Evolutionary conservation across 2,113 vertebrate genomes (phyloP).

Genomic region (Anser cygnoides): DNA sequence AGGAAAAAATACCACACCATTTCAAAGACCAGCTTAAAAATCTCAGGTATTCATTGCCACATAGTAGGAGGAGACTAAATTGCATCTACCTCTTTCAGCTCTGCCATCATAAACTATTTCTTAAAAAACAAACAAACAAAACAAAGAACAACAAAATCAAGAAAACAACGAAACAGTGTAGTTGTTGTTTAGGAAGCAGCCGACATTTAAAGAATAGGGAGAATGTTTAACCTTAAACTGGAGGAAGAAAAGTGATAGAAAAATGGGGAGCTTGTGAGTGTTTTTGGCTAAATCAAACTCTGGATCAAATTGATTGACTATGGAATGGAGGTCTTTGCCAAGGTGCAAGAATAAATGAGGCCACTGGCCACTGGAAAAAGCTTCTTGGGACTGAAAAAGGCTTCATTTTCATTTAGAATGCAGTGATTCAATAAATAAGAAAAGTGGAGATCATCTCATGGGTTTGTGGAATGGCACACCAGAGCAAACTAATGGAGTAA

Average conservation of each 20-base stretch:
- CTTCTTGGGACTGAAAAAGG: not conserved
- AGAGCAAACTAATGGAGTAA: rapidly evolving
- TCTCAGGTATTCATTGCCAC: not conserved
- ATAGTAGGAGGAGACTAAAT: not conserved
- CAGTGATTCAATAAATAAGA: not conserved
- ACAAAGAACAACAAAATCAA: not conserved
- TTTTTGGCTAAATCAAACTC: not conserved
- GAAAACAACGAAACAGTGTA: not conserved
- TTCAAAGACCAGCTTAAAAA: slow-evolving; percentile 34
- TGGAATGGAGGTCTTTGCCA: not conserved
- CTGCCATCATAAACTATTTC: not conserved
- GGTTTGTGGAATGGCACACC: not conserved
- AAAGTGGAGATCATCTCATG: not conserved
- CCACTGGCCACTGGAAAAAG: not conserved
- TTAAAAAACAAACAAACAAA: not conserved
- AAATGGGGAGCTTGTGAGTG: not conserved
- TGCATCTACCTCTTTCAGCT: not conserved
- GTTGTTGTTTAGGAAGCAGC: not conserved
- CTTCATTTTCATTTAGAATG: not conserved
- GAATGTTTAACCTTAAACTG: not conserved
- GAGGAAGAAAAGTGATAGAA: not conserved
- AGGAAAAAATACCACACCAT: slow-evolving; percentile 1
- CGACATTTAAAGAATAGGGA: not conserved
- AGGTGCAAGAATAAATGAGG: not conserved
- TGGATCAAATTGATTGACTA: not conserved